Percentiles rank a stretch among this genome's conserved stretches.
These are phyloP conservation scores for Drosophila pegasa DNA, from an alignment of 2,888 invertebrate species.

Conservation along the genomic window DNA sequence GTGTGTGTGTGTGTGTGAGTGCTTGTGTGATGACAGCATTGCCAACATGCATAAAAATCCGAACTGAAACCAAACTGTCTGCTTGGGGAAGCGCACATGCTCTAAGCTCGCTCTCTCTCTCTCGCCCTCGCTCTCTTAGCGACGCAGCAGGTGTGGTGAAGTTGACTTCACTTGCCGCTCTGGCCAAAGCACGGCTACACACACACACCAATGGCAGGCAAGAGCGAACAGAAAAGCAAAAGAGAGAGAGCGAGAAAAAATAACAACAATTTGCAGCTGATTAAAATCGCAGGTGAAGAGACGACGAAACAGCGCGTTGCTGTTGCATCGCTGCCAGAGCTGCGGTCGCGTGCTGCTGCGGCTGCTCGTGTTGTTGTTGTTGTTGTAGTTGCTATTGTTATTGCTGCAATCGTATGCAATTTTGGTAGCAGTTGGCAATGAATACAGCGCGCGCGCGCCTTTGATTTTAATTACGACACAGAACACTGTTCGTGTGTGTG, in stretches of 20 bases:
- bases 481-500: constrained; percentile 15
- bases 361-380: constrained; percentile 12
- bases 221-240: constrained; percentile 26
- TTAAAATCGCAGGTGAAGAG: constrained; percentile 73
- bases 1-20: background rate
- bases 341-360: constrained; percentile 41
- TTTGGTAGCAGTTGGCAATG: constrained; percentile 67
- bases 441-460: constrained; percentile 69
- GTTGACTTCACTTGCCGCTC: constrained; percentile 45
- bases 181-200: constrained; percentile 20
- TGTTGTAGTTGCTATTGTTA: constrained; percentile 21
- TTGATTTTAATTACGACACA: constrained; percentile 74
- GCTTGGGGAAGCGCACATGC: constrained; percentile 28
- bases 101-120: constrained; percentile 11
- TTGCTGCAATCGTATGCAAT: constrained; percentile 44
- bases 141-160: constrained; percentile 76
- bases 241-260: constrained; percentile 12
- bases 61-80: constrained; percentile 8
- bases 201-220: constrained; percentile 17
- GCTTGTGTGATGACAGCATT: constrained; percentile 44
- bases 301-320: constrained; percentile 33
- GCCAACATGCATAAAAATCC: constrained; percentile 44
- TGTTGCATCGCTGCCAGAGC: constrained; percentile 26
- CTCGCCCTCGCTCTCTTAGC: constrained; percentile 11
- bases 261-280: constrained; percentile 61